Conservation (phyloP, 2,113 vertebrate species). For the Vulpes ferrilata region DNA sequence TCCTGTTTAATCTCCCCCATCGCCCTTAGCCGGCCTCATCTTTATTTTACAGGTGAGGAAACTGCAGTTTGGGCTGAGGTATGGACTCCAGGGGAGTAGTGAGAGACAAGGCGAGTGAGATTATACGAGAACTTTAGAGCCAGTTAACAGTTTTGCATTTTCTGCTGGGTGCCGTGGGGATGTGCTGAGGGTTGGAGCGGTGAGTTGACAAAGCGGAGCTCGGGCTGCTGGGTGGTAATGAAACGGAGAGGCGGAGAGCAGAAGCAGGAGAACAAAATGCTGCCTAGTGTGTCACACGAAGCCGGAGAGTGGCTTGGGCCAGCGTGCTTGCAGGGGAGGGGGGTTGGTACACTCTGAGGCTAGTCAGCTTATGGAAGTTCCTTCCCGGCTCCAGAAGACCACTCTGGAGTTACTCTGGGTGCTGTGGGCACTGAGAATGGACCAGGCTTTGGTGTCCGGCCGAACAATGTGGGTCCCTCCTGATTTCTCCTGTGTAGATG, state of each 20-base stretch:
- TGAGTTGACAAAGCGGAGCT: neutral
- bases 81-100: neutral
- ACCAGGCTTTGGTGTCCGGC: no score
- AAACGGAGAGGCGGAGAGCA: neutral
- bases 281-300: no score
- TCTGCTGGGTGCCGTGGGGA: neutral
- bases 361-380: neutral
- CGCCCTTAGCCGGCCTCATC: neutral
- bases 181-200: neutral
- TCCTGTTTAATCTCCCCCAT: neutral
- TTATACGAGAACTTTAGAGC: no score
- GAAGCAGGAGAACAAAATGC: neutral
- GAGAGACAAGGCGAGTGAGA: neutral
- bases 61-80: neutral
- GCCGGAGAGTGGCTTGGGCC: no score
- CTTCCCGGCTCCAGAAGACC: neutral
- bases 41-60: neutral
- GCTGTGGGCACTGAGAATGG: neutral
- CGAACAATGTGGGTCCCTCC: fast-evolving
- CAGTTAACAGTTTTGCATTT: neutral
- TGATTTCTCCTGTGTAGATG: neutral
- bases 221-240: neutral
- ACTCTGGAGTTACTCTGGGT: neutral
- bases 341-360: neutral
- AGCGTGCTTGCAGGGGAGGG: neutral